Base-by-base conservation (phyloP, 2,888 invertebrate species). In the Parasteatoda lunata region DNA sequence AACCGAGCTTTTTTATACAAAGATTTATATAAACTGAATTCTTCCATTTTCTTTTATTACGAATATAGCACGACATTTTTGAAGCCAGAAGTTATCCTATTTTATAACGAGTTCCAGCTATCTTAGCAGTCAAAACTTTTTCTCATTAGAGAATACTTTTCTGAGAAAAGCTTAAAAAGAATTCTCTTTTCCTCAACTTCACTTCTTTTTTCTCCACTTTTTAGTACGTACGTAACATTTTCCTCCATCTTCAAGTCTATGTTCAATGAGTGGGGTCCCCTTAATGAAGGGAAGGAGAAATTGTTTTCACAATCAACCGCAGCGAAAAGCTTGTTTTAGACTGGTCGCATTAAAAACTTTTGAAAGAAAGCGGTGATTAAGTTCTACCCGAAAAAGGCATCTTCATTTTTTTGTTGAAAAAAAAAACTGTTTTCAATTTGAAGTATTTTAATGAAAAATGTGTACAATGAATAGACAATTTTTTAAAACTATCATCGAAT, bases 111-210 rank as follows among this genome's bases (percentile, higher is more conserved):
- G 75, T 73, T 81, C 54, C 15, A 15, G 52, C 8, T 45, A 49
- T 47, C 69, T n/a, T 69, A 11, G 15, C 47, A 81, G 54, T 59
- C 45, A 48, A 47, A 59, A 76, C 81, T 75, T 81, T 81, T 75
- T 81, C 81, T 81, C 81, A 81, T 81, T 81, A 81, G 64, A 45
- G n/a, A 48, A 54, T 68, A 81, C 68, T 75, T 81, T 81, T 54
- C 48, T 81, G 30, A 47, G 47, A 68, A 47, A 47, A 68, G 73
- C 52, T 73, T 65, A 45, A 73, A 81, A 81, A 59, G 59, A 54
- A 49, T 4, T 68, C 66, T 7, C 59, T 69, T 69, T 65, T 75
- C 69, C 48, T 59, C n/a, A 9, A 52, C 8, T 59, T 7, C 70
- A 77, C 49, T 70, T 78, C 47, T 79, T 79, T 64, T 64, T 4